phyloP scores from a whole-genome alignment of 1,140 invertebrate species.

The Chironomus striatipennis region DNA sequence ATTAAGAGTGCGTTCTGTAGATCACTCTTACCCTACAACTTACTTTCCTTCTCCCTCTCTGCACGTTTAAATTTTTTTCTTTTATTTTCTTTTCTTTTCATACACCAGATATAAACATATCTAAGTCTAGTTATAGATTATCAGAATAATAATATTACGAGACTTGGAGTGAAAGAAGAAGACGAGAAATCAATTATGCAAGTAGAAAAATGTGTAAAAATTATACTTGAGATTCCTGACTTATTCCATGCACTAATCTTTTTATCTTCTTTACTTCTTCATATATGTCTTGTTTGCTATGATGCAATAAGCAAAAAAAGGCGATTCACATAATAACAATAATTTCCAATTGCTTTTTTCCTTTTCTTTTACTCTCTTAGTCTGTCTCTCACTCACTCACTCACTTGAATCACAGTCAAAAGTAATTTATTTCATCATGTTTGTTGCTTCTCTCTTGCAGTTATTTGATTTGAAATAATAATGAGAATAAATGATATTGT shows the following conservation, averaged over 20 bases:
- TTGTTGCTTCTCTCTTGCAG: not conserved
- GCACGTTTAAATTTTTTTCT: constrained; percentile 24
- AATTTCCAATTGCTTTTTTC: not conserved
- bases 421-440: constrained; percentile 9
- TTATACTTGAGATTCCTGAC: not conserved
- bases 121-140: not conserved
- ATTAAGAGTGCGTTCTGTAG: too few species aligned
- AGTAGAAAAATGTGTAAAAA: too few species aligned
- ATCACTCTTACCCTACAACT: not conserved
- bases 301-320: constrained; percentile 3
- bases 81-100: too few species aligned
- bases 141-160: not conserved
- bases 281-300: not conserved
- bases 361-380: too few species aligned
- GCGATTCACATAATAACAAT: not conserved
- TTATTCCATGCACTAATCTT: not conserved
- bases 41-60: not conserved
- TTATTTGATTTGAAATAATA: constrained; percentile 7
- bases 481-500: not conserved
- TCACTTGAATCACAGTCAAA: not conserved
- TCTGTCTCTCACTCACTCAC: too few species aligned
- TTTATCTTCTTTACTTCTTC: not conserved
- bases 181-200: constrained; percentile 1
- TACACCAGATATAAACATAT: not conserved
- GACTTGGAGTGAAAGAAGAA: not conserved